Evolutionary conservation across 2,113 vertebrate genomes (phyloP).

Genomic region (Mesoclemmys tuberculata): DNA sequence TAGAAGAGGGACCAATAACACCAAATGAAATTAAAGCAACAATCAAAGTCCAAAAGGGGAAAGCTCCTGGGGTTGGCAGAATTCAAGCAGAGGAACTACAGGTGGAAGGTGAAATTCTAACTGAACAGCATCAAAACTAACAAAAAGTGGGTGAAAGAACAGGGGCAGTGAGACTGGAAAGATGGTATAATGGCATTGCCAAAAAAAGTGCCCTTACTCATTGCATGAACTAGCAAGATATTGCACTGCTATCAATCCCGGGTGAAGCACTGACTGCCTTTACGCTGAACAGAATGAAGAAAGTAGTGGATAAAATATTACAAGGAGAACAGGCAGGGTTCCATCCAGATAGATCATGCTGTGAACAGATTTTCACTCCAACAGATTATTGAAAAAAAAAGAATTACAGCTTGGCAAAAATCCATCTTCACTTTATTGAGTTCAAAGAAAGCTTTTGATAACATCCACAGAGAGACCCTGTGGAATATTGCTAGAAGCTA

Average conservation of each 20-base stretch:
- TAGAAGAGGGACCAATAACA: neutral
- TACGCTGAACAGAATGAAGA: neutral
- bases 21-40: neutral
- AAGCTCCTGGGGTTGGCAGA: neutral
- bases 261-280: neutral
- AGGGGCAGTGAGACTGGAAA: neutral
- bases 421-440: neutral
- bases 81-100: neutral
- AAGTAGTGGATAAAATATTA: neutral
- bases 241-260: neutral
- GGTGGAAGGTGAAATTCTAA: neutral
- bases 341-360: neutral
- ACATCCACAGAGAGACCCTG: neutral
- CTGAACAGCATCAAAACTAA: neutral
- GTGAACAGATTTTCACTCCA: neutral
- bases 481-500: neutral
- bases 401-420: neutral
- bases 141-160: neutral
- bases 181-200: neutral
- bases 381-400: neutral
- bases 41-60: neutral
- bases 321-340: neutral
- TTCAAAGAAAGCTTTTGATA: neutral
- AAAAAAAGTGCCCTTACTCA: neutral
- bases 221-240: neutral